Base-by-base conservation (phyloP, 1,140 invertebrate genomes). In the Tribolium madens region DNA sequence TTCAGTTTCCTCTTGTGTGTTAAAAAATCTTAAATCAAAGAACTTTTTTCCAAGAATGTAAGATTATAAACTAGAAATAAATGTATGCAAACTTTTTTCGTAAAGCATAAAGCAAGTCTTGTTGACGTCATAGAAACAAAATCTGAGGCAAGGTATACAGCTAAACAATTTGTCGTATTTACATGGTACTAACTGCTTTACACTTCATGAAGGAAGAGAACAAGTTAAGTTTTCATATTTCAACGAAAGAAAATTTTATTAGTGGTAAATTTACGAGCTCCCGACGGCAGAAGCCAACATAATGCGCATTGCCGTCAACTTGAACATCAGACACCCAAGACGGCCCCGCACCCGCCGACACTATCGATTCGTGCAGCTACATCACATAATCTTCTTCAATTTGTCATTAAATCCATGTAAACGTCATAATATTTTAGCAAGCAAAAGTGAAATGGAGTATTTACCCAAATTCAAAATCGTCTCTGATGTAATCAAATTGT, bases 231-330 rank as follows among this genome's bases (percentile, higher is more conserved):
- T 72, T 72, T 72, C 70, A 72, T 72, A 72, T 72, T 72, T 72
- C 70, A 48, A n/a, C 46, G 46, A 72, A 72, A 72, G 70, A 72
- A 53, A 72, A 72, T 72, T 72, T 72, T 72, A 72, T 72, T 72
- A 72, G 70, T 26, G 70, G 70, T 72, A 72, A 72, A 72, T 72
- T 72, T 72, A 72, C 70, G 70, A 72, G 70, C 70, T 48, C 70
- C 70, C 70, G 70, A 48, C 70, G 70, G 70, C 46, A 72, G 70
- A 72, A 72, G 70, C 70, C 70, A 72, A 72, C 70, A 53, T 72
- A 72, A 72, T 72, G 31, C 70, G 70, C 50, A 72, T 72, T 50
- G 70, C 70, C 70, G 70, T 72, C 70, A 64, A 64, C n/a, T 64
- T 64, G 26, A 64, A 64, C 57, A 64, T 31, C 57, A 57, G 52